A percentile compares a stretch with the other conserved stretches of the same genome.
Evolutionary conservation across 2,888 invertebrate species (phyloP).

Genomic region (Morpho deidamia): DNA sequence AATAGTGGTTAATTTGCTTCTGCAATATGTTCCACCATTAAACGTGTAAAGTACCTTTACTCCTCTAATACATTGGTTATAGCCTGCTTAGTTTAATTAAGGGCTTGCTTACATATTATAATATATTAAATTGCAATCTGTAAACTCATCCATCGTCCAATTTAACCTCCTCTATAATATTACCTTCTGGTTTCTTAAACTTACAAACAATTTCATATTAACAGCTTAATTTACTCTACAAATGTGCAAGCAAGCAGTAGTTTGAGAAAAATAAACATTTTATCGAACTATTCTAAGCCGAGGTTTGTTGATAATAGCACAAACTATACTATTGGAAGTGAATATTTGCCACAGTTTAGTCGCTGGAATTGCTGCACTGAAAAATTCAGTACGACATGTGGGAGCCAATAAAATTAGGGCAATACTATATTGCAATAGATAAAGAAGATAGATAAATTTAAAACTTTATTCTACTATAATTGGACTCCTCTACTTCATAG

Average conservation of each 20-base stretch:
- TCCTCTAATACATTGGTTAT: background rate
- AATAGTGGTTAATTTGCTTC: slow-evolving; percentile 58
- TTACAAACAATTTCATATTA: no score
- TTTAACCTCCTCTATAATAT: no score
- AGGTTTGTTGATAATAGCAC: slow-evolving; percentile 11
- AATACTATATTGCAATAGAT: background rate
- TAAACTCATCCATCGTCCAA: no score
- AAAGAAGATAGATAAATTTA: background rate
- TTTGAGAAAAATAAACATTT: background rate
- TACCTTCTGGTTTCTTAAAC: no score
- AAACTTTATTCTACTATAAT: no score
- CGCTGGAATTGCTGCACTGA: slow-evolving; percentile 15
- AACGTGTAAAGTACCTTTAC: background rate
- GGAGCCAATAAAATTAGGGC: slow-evolving; percentile 14
- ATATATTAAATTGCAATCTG: no score
- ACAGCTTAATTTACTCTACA: no score
- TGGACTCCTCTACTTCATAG: no score
- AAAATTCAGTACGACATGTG: slow-evolving; percentile 19
- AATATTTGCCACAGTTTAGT: slow-evolving; percentile 16
- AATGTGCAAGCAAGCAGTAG: no score
- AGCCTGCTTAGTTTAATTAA: no score
- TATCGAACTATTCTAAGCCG: slow-evolving; percentile 1
- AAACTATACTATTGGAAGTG: slow-evolving; percentile 13
- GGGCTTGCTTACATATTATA: no score
- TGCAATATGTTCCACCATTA: slow-evolving; percentile 4